phyloP scores from a whole-genome alignment of 2,888 invertebrate species.

The Andrena fulva region DNA sequence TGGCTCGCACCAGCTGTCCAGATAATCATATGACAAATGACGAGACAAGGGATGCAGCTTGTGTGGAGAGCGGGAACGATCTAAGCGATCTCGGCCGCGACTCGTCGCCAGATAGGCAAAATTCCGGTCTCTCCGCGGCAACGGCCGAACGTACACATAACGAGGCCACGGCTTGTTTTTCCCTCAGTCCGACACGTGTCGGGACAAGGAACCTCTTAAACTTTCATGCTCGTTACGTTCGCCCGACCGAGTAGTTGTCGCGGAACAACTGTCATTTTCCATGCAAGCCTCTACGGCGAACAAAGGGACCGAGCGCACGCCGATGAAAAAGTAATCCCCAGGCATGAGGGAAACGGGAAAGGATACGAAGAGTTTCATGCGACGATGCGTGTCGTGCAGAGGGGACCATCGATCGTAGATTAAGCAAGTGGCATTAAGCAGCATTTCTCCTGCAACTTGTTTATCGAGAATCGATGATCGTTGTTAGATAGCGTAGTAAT shows the following conservation, averaged over 20 bases:
- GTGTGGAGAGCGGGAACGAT: slow-evolving; percentile 66
- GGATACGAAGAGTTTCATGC: slow-evolving; percentile 2
- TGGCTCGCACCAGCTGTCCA: slow-evolving; percentile 71
- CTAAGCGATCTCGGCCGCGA: slow-evolving; percentile 42
- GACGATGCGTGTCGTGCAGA: slow-evolving; percentile 27
- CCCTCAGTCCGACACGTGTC: slow-evolving; percentile 5
- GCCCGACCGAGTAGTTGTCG: slow-evolving; percentile 18
- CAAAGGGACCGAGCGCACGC: slow-evolving; percentile 29
- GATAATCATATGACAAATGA: slow-evolving; percentile 72
- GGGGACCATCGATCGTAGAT: slow-evolving; percentile 27
- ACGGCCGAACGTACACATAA: slow-evolving; percentile 39
- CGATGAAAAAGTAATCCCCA: slow-evolving; percentile 54
- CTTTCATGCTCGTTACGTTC: slow-evolving; percentile 49
- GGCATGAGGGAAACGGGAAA: slow-evolving; percentile 1
- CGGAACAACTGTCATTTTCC: slow-evolving; percentile 49
- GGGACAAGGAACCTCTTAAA: slow-evolving; percentile 29
- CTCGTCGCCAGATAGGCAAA: slow-evolving; percentile 31
- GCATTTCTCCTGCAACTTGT: not conserved
- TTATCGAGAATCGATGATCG: slow-evolving; percentile 23
- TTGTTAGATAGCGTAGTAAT: not conserved
- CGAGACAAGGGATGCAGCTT: slow-evolving; percentile 76
- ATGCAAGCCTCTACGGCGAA: slow-evolving; percentile 54
- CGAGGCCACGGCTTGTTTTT: slow-evolving; percentile 30
- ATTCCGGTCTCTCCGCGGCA: slow-evolving; percentile 19
- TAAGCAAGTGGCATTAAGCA: not conserved